Evolutionary conservation across 2,113 vertebrate genomes (phyloP).

Genomic region (Trematomus loennbergii): DNA sequence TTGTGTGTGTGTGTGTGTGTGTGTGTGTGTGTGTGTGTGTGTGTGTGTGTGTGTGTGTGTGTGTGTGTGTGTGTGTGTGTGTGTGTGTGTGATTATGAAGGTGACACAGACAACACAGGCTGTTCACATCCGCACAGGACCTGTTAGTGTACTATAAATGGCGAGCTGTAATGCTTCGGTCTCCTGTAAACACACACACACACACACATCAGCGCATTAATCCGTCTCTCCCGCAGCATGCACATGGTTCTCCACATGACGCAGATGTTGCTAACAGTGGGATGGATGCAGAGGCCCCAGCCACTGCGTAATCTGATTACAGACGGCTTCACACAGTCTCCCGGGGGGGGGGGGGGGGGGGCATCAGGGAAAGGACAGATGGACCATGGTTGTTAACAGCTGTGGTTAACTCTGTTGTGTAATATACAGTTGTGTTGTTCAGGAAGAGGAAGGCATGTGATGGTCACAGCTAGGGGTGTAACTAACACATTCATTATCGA

Average conservation of each 20-base stretch:
- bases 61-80: too few species aligned
- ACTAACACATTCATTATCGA: too few species aligned
- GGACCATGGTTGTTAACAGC: slow-evolving; percentile 65
- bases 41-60: too few species aligned
- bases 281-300: slow-evolving; percentile 63
- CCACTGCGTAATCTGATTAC: slow-evolving; percentile 78
- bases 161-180: not conserved
- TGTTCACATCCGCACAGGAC: slow-evolving; percentile 13
- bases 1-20: slow-evolving; percentile 1
- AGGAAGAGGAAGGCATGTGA: slow-evolving; percentile 29
- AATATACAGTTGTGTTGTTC: slow-evolving; percentile 55
- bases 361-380: slow-evolving; percentile 63
- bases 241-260: slow-evolving; percentile 71
- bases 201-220: slow-evolving; percentile 42
- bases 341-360: slow-evolving; percentile 42
- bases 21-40: not conserved
- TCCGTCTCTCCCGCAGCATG: slow-evolving; percentile 54
- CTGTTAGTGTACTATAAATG: slow-evolving; percentile 40
- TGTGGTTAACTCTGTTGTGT: slow-evolving; percentile 70
- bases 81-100: not conserved
- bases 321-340: slow-evolving; percentile 58
- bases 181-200: not conserved
- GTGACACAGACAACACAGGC: slow-evolving; percentile 16
- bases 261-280: slow-evolving; percentile 67
- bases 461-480: not conserved